Conservation (phyloP, 2,797 vertebrate genomes). For the Onychomys leucogaster region DNA sequence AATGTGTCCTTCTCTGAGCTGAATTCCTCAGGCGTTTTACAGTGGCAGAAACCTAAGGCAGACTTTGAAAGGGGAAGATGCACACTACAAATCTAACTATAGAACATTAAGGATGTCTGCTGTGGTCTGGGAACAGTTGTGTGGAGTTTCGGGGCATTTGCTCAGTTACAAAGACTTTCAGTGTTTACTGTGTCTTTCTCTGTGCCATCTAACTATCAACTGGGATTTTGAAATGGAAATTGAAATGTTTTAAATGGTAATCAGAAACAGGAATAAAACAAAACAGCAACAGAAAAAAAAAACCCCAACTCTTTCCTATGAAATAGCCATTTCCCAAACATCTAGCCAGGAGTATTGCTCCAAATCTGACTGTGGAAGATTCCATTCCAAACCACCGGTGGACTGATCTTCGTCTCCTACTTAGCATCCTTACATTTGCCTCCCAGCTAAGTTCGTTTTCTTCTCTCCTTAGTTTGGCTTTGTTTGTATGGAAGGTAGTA, state of each 20-base stretch:
- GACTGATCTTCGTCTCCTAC: neutral
- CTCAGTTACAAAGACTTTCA: neutral
- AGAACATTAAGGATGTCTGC: neutral
- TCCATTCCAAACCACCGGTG: neutral
- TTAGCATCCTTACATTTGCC: neutral
- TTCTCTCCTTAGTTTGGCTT: neutral
- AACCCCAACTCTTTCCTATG: neutral
- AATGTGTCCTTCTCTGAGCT: neutral
- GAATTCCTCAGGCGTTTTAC: neutral
- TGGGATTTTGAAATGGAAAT: neutral
- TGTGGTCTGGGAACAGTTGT: neutral
- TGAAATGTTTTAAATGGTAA: neutral
- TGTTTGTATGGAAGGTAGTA: neutral
- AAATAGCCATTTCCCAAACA: neutral
- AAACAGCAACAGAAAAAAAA: too few species aligned
- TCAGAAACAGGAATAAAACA: neutral
- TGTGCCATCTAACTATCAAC: neutral
- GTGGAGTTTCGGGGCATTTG: neutral
- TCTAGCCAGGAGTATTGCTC: neutral
- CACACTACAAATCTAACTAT: neutral
- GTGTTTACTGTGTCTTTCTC: neutral
- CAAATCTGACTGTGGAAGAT: neutral
- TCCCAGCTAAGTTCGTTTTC: neutral
- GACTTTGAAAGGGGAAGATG: neutral
- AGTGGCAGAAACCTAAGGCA: neutral